These are phyloP conservation scores for Cnemophilus loriae DNA, from an alignment of 2,113 vertebrate genomes.

Conservation along the genomic window DNA sequence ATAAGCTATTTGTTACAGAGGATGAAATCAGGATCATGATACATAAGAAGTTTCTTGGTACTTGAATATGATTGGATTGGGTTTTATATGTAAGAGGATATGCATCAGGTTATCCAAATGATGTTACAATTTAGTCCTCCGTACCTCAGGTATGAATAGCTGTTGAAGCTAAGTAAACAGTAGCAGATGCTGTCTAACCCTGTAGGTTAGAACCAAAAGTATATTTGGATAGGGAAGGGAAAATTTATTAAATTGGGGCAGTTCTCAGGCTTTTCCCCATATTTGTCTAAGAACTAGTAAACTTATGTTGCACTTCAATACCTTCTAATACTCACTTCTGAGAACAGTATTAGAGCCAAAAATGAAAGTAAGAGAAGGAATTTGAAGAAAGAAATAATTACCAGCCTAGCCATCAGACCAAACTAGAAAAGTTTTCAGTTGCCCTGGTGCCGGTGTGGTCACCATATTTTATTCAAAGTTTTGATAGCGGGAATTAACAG, in stretches of 20 bases:
- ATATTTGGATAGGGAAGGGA: not conserved
- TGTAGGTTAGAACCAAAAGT: not conserved
- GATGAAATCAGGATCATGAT: not conserved
- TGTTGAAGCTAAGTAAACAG: not conserved
- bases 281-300: not conserved
- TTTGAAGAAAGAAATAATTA: not conserved
- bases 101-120: not conserved
- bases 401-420: not conserved
- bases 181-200: not conserved
- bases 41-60: not conserved
- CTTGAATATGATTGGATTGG: not conserved
- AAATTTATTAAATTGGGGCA: not conserved
- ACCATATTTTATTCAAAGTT: not conserved
- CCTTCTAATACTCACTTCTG: not conserved
- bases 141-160: not conserved
- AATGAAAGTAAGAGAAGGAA: not conserved
- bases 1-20: not conserved
- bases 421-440: not conserved
- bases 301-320: not conserved
- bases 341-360: not conserved
- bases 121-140: not conserved
- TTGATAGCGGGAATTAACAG: not conserved
- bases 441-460: not conserved
- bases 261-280: not conserved
- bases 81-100: not conserved